These are phyloP conservation scores for Harpagoxenus sublaevis DNA, from an alignment of 2,888 invertebrate genomes.

Conservation along the genomic window DNA sequence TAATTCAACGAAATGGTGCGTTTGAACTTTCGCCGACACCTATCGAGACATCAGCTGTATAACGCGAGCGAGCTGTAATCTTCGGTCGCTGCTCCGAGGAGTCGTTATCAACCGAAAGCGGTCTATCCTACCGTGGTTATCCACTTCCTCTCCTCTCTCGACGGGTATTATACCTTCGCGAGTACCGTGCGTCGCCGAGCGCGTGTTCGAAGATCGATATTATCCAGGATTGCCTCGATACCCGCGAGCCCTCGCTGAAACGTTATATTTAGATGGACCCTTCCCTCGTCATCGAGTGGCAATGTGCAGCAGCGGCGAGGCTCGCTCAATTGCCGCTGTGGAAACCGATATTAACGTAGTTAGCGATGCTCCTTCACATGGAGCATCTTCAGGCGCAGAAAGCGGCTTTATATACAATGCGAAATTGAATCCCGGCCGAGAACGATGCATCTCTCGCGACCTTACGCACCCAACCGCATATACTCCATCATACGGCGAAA, in stretches of 20 bases:
- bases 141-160: neutral
- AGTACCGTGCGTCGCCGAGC: constrained; percentile 12
- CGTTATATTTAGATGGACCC: constrained; percentile 79
- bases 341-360: constrained; percentile 71
- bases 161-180: neutral
- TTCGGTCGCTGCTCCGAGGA: neutral
- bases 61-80: neutral
- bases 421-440: constrained; percentile 61
- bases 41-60: neutral
- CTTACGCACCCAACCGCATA: neutral
- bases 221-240: constrained; percentile 74
- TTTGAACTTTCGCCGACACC: neutral
- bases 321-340: constrained; percentile 67
- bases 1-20: neutral
- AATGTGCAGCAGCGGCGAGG: constrained; percentile 58
- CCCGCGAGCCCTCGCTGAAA: constrained; percentile 70
- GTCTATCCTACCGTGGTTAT: constrained; percentile 31
- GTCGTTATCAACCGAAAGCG: constrained; percentile 12
- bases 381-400: constrained; percentile 40
- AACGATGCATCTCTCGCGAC: constrained; percentile 52
- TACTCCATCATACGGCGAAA: neutral
- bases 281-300: constrained; percentile 70
- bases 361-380: constrained; percentile 51
- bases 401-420: constrained; percentile 50
- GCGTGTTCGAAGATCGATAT: constrained; percentile 71